Percentiles rank a stretch among this genome's conserved stretches.
Evolutionary conservation across 2,113 vertebrate species (phyloP).

Genomic region (Sporophila hypoxantha): DNA sequence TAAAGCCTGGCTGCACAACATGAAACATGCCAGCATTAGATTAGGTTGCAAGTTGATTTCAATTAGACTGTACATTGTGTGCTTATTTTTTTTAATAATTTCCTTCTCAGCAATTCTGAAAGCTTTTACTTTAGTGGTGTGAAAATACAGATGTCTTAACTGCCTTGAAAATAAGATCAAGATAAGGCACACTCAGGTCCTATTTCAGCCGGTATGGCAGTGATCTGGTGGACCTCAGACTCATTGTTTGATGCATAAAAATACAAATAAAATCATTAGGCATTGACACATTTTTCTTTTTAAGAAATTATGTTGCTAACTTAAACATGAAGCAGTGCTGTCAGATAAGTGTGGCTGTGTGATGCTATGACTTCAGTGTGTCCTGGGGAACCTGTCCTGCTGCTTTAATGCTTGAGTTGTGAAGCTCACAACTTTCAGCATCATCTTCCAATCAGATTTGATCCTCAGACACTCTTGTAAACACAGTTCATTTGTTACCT

Average conservation of each 20-base stretch:
- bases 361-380: neutral
- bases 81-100: no score
- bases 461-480: neutral
- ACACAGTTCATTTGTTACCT: neutral
- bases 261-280: neutral
- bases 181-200: neutral
- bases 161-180: neutral
- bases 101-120: neutral
- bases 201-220: neutral
- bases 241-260: neutral
- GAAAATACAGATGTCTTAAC: neutral
- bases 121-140: neutral
- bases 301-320: neutral
- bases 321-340: neutral
- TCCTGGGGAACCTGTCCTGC: neutral
- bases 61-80: accelerated
- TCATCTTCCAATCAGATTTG: neutral
- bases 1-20: neutral
- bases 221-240: neutral
- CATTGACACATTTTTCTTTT: neutral
- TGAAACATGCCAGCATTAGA: neutral
- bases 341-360: neutral
- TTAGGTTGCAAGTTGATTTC: neutral
- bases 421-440: neutral
- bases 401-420: neutral